These are phyloP conservation scores for Drosophila nigricruria DNA, from an alignment of 2,888 invertebrate species.

Conservation along the genomic window DNA sequence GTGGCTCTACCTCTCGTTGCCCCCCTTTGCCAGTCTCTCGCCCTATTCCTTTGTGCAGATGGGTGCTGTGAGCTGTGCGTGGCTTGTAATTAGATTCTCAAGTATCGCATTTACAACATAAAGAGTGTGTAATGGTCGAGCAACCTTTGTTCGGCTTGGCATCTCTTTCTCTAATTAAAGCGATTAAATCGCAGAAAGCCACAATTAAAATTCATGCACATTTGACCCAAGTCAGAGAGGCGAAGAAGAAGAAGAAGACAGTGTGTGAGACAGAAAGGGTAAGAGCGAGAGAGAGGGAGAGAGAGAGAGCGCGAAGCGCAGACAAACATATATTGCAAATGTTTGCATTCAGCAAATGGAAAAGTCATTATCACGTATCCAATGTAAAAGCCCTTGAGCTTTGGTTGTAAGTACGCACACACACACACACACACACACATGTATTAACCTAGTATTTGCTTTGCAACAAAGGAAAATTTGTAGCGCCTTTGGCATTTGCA, in stretches of 20 bases:
- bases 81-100: slow-evolving; percentile 69
- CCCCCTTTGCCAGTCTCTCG: background rate
- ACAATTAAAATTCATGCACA: slow-evolving; percentile 55
- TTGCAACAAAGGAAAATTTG: slow-evolving; percentile 1
- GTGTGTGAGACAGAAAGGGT: background rate
- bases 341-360: slow-evolving; percentile 31
- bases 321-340: slow-evolving; percentile 17
- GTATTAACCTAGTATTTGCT: background rate
- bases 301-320: slow-evolving; percentile 3
- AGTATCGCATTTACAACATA: slow-evolving; percentile 63
- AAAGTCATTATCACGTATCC: slow-evolving; percentile 33
- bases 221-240: slow-evolving; percentile 31
- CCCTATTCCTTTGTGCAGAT: background rate
- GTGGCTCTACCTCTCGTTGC: background rate
- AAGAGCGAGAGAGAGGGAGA: background rate
- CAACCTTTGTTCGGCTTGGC: slow-evolving; percentile 44
- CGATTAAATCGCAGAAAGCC: slow-evolving; percentile 56
- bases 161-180: slow-evolving; percentile 58
- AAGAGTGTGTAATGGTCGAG: slow-evolving; percentile 73
- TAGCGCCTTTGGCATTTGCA: slow-evolving; percentile 25
- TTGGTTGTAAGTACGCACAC: background rate
- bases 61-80: slow-evolving; percentile 13
- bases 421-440: background rate
- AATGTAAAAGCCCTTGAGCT: slow-evolving; percentile 22
- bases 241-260: background rate